A percentile compares a stretch with the other conserved stretches of the same genome.
Evolutionary conservation across 1,140 invertebrate species (phyloP).

Genomic region (Ceratitis capitata): DNA sequence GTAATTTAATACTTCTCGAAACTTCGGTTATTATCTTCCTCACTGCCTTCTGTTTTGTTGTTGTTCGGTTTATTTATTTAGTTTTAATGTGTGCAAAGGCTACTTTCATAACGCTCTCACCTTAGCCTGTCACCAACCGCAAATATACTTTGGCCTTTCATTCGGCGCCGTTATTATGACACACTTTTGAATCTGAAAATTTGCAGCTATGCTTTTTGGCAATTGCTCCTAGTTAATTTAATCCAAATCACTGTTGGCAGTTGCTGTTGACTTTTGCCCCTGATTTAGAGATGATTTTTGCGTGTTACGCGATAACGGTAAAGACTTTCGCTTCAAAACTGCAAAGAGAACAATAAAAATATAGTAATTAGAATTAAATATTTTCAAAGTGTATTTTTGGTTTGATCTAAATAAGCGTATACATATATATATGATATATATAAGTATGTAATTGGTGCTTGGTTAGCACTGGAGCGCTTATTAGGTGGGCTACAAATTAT

Average conservation of each 20-base stretch:
- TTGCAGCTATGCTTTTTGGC: not conserved
- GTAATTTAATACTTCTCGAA: too few relatives aligned
- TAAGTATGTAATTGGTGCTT: too few relatives aligned
- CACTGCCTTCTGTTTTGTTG: too few relatives aligned
- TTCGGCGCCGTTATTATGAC: not conserved
- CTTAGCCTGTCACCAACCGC: not conserved
- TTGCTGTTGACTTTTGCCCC: not conserved
- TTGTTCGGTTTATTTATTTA: not conserved
- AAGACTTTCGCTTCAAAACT: not conserved
- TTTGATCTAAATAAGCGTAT: too few relatives aligned
- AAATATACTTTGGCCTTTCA: too few relatives aligned
- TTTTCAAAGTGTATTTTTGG: too few relatives aligned
- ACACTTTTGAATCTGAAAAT: not conserved
- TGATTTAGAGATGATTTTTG: slow-evolving; percentile 27
- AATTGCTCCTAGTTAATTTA: not conserved
- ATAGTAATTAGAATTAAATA: too few relatives aligned
- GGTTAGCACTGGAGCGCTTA: too few relatives aligned
- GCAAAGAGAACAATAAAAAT: not conserved
- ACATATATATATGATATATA: too few relatives aligned
- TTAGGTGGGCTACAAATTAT: too few relatives aligned
- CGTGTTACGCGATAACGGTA: not conserved
- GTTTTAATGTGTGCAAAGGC: not conserved
- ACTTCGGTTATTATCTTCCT: too few relatives aligned
- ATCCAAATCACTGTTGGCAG: too few relatives aligned
- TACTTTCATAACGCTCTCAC: not conserved